phyloP scores from a whole-genome alignment of 2,797 vertebrate genomes.

The Centropyge bicolor region DNA sequence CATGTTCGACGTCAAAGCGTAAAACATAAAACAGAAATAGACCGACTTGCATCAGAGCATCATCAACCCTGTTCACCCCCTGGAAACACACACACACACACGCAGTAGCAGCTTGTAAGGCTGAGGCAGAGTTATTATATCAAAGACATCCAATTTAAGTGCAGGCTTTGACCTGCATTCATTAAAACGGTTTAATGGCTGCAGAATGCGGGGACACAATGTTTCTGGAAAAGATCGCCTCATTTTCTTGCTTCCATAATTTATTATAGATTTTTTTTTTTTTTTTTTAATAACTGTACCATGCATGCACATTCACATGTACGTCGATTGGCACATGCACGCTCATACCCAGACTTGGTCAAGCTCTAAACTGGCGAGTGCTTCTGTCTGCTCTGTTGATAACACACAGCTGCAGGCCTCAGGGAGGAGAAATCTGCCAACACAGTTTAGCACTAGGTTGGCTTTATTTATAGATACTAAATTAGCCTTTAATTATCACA shows the following conservation, averaged over 20 bases:
- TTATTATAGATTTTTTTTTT: conserved; percentile 3
- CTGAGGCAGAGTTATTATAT: conserved; percentile 57
- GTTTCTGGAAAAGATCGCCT: conserved; percentile 1
- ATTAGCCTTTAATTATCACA: conserved; percentile 71
- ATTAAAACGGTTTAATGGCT: conserved; percentile 55
- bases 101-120: neutral
- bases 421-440: conserved; percentile 53
- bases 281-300: neutral
- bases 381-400: conserved; percentile 31
- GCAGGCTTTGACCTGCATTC: conserved; percentile 48
- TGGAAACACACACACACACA: conserved; percentile 18
- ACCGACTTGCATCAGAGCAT: conserved; percentile 41
- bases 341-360: neutral
- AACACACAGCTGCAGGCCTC: conserved; percentile 57
- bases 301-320: neutral
- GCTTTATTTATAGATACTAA: conserved; percentile 57
- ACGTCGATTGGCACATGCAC: neutral
- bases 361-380: conserved; percentile 15
- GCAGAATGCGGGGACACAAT: conserved; percentile 30
- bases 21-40: conserved; percentile 46
- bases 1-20: conserved; percentile 27
- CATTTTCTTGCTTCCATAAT: conserved; percentile 24
- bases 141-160: conserved; percentile 53
- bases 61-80: conserved; percentile 45
- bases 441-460: conserved; percentile 37